Percentiles rank a stretch among this genome's conserved stretches.
These are phyloP conservation scores for Melanotaenia boesemani DNA, from an alignment of 2,797 vertebrate genomes.

Conservation along the genomic window DNA sequence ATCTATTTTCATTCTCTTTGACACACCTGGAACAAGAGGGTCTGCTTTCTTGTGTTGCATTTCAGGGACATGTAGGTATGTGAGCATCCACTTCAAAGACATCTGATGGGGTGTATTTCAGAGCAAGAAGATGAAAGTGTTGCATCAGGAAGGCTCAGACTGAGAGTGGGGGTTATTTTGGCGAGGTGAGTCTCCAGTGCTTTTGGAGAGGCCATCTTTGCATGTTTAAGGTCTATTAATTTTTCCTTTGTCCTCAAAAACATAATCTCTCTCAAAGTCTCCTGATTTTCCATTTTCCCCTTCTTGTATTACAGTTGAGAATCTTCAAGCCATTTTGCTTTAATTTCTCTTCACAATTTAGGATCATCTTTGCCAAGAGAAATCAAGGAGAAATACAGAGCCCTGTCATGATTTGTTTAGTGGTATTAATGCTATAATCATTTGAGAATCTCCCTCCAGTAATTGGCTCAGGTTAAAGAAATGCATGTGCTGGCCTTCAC, in stretches of 20 bases:
- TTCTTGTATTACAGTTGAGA: constrained; percentile 15
- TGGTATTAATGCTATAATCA: constrained; percentile 52
- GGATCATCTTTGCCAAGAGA: constrained; percentile 22
- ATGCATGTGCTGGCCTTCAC: constrained; percentile 62
- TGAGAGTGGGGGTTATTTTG: constrained; percentile 54
- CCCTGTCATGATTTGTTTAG: constrained; percentile 37
- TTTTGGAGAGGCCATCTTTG: constrained; percentile 55
- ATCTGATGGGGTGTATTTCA: constrained; percentile 71
- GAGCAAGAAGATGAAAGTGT: constrained; percentile 80
- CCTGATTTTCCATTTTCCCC: constrained; percentile 9
- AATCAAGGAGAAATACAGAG: constrained; percentile 23
- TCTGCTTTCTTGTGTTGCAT: constrained; percentile 68
- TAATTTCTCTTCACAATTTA: constrained; percentile 4
- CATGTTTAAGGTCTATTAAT: constrained; percentile 48
- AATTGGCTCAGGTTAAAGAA: constrained; percentile 62
- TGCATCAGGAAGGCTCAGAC: constrained; percentile 69
- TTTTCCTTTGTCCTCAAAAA: constrained; percentile 63
- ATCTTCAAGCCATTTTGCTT: neutral
- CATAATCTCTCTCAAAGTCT: constrained; percentile 39
- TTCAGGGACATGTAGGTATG: constrained; percentile 69
- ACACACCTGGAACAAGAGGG: constrained; percentile 65
- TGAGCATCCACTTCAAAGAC: constrained; percentile 72
- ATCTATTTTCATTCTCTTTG: constrained; percentile 68
- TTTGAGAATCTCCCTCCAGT: constrained; percentile 53
- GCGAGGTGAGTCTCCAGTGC: constrained; percentile 51